Evolutionary conservation across 2,888 invertebrate species (phyloP), one percentile per base, ranked within the genome.

Genomic region (Megastigmus dorsalis): DNA sequence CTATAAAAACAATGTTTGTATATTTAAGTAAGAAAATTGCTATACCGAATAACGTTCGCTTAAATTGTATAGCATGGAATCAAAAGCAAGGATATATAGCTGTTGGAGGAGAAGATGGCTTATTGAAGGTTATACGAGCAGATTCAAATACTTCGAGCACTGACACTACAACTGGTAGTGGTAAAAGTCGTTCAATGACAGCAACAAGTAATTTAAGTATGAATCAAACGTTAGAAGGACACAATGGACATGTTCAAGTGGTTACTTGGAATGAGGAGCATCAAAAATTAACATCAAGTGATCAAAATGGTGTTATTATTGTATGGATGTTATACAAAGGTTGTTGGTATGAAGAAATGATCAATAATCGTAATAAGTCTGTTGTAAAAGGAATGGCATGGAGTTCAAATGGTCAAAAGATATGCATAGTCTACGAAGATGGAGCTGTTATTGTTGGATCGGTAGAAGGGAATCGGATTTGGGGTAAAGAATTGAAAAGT

Each of bases 291-390:
- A 99, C 99, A 0, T 97, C 98, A 0, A 97, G 98, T 86, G 99
- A 99, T 89, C 93, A 95, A 79, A 95, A 95, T 90, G 99, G 99
- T 0, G 94, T 99, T 5, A 99, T 99, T 75, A 97, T 99, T 87
- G 99, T 99, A 0, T 99, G 99, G 99, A 97, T 97, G 95, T 89
- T 98, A 33, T 97, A 98, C 88, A 98, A 98, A 93, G 97, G 96
- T 18, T 94, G 95, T 0, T 98, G 98, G 98, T 97, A 97, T 89
- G 98, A 99, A 89, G 99, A 99, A 89, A 99, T 99, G 99, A 98
- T 99, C 80, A 99, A 99, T 88, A 99, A 99, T 88, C 92, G 99
- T 73, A 99, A 99, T 85, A 98, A 98, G 85, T 98, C 98, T 0
- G 95, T 97, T 0, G 99, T 99, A 0, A 94, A 93, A 82, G 96